Base-by-base conservation (phyloP, 2,888 invertebrate genomes). In the Noctua janthina region DNA sequence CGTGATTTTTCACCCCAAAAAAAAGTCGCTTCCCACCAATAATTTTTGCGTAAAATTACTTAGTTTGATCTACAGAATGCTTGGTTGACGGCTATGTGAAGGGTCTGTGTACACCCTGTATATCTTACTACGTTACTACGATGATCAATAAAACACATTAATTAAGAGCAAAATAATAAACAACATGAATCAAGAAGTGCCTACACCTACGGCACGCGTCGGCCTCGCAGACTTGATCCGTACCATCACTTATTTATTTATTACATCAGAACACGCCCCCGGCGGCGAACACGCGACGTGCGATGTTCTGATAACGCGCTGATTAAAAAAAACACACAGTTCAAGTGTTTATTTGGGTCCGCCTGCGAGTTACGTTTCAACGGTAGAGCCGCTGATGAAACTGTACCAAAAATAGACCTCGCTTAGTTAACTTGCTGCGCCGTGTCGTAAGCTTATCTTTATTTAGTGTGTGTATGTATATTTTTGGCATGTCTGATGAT, bases 371-470 rank as follows among this genome's bases (percentile, higher is more conserved):
- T 51, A 11, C 64, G 84, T 54, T 29, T 67, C 51, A 51, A 10
- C 35, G 43, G 51, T 62, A 54, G 4, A 64, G 3, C 11, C 8
- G 59, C 76, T 87, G 85, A 85, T 84, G 87, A 72, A 84, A 85
- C 56, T 49, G 51, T n/a, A 66, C 87, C 74, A 78, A 81, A 84
- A 78, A 87, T 78, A 86, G 78, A 76, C 10, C 56, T 13, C 46
- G 64, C 81, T 87, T 76, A 75, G 74, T 68, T 59, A 86, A 87
- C 20, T 78, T 46, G 39, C 1, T 15, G n/a, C 23, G 23, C 4
- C 10, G 62, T 87, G 81, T 80, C 84, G 85, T 87, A 64, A 84
- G 81, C 74, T 77, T 87, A 85, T 87, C 75, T 68, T 59, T 84
- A 56, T 67, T 71, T 76, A 54, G 64, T 77, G 84, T 75, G 49